Evolutionary conservation across 2,888 invertebrate genomes (phyloP), one percentile per base, ranked within the genome.

Genomic region (Dermolepida albohirtum): DNA sequence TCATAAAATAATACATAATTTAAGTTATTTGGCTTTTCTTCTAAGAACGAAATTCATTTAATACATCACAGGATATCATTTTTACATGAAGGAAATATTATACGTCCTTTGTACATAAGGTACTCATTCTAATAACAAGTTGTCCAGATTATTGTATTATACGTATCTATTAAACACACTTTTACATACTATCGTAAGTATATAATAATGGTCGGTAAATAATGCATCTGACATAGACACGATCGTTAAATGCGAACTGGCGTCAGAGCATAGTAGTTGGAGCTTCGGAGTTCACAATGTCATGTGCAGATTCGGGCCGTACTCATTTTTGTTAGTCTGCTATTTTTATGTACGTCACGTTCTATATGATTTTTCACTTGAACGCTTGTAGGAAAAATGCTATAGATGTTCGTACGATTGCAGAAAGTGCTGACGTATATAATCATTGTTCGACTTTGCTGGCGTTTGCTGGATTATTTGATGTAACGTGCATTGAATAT

Each of bases 331-430:
- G 67, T 67, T 62, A 67, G 27, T 49, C 67, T 16, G 47, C 67
- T 73, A 70, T 73, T 73, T 72, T 71, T 74, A 74, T 76, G 74
- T 74, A 71, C 72, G 74, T 75, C 75, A 74, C 74, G 74, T 74
- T 74, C 72, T 74, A 75, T 76, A 71, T 72, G 76, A 76, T 74
- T 74, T 76, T 74, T 72, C 72, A 72, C 71, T 72, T 68, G 75
- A 76, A 74, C 74, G 73, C 74, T 69, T 66, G 69, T 49, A 64
- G 69, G 59, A 68, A 71, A 74, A 76, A 75, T 74, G 72, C 73
- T 73, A 74, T 71, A 73, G 72, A 70, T 59, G 50, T 44, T 34
- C 39, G 59, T 49, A 57, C 40, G 55, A 59, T 67, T 49, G 50
- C 68, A 72, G 72, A 67, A 72, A 72, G 51, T 64, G 72, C 71